Conservation (phyloP, 2,797 vertebrate species). For the Coregonus sp. region DNA sequence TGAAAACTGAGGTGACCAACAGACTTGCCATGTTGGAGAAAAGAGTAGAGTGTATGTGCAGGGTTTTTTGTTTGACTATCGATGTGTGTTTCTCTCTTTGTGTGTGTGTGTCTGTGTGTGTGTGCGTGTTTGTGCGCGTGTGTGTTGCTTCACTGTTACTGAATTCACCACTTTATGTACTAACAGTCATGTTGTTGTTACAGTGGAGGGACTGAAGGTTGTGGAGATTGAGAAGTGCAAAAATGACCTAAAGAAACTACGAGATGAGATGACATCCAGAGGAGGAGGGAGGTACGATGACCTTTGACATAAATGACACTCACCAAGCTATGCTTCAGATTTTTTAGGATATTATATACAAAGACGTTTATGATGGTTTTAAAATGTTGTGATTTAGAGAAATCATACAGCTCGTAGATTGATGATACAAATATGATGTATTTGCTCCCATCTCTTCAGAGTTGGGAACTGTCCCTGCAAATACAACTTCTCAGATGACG, state of each 20-base stretch:
- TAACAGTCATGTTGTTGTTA: constrained; percentile 27
- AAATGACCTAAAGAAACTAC: constrained; percentile 91
- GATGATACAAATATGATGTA: background rate
- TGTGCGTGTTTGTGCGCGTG: background rate
- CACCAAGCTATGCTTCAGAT: background rate
- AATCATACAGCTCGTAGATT: background rate
- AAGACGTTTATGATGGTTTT: background rate
- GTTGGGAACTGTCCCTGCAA: constrained; percentile 86
- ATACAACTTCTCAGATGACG: constrained; percentile 86
- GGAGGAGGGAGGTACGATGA: constrained; percentile 82
- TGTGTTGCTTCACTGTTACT: background rate
- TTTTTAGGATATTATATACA: background rate
- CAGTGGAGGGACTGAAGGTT: constrained; percentile 95
- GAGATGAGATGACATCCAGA: constrained; percentile 91
- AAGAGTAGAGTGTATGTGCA: constrained; percentile 88
- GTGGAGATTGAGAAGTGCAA: constrained; percentile 99
- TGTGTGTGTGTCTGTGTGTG: background rate
- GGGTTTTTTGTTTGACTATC: background rate
- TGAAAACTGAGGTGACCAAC: constrained; percentile 92
- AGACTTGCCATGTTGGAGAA: constrained; percentile 94
- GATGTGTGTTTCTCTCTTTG: constrained; percentile 23
- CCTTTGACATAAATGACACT: background rate
- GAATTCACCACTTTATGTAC: too few relatives aligned
- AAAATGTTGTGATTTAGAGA: background rate
- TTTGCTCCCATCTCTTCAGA: constrained; percentile 66